A percentile compares a stretch with the other conserved stretches of the same genome.
Conservation (phyloP, 2,797 vertebrate genomes). For the Chrysocyon brachyurus region DNA sequence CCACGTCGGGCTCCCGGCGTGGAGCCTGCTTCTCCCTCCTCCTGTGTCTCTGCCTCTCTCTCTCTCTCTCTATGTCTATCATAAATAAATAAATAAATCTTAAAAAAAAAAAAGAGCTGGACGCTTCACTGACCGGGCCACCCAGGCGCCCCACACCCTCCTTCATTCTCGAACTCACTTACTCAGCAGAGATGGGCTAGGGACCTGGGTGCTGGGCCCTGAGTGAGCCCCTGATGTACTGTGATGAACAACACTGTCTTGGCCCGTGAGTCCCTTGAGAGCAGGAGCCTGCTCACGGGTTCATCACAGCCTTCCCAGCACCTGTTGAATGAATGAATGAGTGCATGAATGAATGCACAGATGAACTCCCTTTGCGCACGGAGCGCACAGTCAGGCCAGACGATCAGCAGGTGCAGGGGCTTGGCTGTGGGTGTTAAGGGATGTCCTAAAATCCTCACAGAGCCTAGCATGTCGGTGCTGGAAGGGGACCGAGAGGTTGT, state of each 20-base stretch:
- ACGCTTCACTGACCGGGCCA: no score
- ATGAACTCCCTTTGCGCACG: neutral
- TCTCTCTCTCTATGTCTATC: no score
- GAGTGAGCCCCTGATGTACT: no score
- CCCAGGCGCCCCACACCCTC: no score
- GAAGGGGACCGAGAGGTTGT: neutral
- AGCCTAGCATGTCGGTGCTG: neutral
- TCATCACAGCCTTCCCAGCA: fast-evolving
- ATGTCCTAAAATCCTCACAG: neutral
- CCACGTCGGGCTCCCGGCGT: no score
- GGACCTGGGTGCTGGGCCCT: neutral
- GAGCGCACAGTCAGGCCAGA: neutral
- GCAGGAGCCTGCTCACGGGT: no score
- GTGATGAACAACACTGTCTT: fast-evolving
- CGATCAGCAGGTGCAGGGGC: fast-evolving
- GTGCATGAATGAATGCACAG: neutral
- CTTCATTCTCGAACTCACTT: neutral
- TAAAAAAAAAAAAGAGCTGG: no score
- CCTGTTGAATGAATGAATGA: neutral
- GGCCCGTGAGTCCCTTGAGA: fast-evolving
- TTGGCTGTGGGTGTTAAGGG: neutral
- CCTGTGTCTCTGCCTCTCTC: no score
- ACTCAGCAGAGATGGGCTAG: neutral
- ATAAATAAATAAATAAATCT: no score
- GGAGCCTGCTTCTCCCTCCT: no score